Conservation (phyloP, 2,113 vertebrate genomes). For the Stegostoma tigrinum region DNA sequence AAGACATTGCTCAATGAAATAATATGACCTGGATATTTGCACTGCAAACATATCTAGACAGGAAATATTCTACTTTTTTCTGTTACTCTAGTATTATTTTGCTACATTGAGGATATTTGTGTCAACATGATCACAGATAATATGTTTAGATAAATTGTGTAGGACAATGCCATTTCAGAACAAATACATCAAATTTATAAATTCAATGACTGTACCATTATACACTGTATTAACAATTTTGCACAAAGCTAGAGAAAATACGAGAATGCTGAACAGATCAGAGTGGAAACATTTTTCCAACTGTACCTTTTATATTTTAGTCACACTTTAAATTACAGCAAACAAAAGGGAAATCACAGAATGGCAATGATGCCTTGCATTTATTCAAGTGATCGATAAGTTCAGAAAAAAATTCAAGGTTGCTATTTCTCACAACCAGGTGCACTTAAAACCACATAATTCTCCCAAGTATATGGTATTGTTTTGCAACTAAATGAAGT, state of each 20-base stretch:
- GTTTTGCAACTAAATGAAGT: neutral
- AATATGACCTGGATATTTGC: neutral
- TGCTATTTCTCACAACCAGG: neutral
- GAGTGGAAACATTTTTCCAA: neutral
- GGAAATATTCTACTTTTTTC: neutral
- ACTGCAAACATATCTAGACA: neutral
- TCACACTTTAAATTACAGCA: neutral
- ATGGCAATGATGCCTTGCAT: neutral
- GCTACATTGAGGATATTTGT: no score
- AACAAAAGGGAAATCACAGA: neutral
- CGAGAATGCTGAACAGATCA: neutral
- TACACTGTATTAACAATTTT: neutral
- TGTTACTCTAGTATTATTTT: neutral
- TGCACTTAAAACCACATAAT: no score
- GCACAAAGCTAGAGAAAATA: neutral
- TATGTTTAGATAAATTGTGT: neutral
- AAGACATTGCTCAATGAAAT: neutral
- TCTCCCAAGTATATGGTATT: neutral
- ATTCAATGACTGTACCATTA: neutral
- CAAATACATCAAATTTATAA: neutral
- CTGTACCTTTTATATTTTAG: neutral
- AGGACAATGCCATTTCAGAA: neutral
- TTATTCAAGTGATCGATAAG: neutral
- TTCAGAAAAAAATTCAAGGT: neutral
- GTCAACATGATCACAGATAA: neutral